phyloP scores from a whole-genome alignment of 2,113 vertebrate species.

The Phrynosoma platyrhinos region DNA sequence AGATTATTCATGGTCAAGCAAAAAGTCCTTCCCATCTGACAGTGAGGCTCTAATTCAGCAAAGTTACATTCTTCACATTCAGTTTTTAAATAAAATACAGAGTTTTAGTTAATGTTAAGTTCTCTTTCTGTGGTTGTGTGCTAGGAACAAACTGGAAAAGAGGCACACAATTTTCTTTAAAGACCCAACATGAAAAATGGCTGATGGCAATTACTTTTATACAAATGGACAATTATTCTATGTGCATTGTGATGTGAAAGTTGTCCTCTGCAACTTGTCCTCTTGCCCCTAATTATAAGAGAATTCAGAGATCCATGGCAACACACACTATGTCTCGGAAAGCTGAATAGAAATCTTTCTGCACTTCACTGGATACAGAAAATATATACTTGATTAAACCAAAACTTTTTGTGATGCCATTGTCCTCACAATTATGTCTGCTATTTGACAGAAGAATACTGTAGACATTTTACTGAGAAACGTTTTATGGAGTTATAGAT shows the following conservation, averaged over 20 bases:
- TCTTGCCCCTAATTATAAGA: conserved; percentile 32
- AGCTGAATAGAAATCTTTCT: conserved; percentile 35
- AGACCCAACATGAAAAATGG: conserved; percentile 2
- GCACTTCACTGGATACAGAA: conserved; percentile 27
- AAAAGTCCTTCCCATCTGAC: background rate
- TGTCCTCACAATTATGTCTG: conserved; percentile 5
- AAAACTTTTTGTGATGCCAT: conserved; percentile 23
- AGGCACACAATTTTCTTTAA: no score
- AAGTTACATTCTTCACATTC: background rate
- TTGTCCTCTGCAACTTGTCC: conserved; percentile 20
- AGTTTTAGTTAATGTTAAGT: background rate
- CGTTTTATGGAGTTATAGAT: conserved; percentile 29
- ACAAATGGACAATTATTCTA: conserved; percentile 51
- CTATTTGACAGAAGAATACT: conserved; percentile 8
- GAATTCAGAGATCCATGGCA: conserved; percentile 34
- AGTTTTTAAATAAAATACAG: background rate
- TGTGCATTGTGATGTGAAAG: conserved; percentile 36
- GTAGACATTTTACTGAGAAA: background rate
- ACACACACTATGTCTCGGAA: conserved; percentile 14
- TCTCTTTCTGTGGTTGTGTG: no score
- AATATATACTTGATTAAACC: conserved; percentile 32
- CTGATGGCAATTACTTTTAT: conserved; percentile 27
- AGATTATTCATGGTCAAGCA: background rate
- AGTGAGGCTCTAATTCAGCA: background rate
- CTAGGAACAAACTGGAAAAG: background rate